phyloP scores from a whole-genome alignment of 2,113 vertebrate species.

The Neolamprologus ventralis region DNA sequence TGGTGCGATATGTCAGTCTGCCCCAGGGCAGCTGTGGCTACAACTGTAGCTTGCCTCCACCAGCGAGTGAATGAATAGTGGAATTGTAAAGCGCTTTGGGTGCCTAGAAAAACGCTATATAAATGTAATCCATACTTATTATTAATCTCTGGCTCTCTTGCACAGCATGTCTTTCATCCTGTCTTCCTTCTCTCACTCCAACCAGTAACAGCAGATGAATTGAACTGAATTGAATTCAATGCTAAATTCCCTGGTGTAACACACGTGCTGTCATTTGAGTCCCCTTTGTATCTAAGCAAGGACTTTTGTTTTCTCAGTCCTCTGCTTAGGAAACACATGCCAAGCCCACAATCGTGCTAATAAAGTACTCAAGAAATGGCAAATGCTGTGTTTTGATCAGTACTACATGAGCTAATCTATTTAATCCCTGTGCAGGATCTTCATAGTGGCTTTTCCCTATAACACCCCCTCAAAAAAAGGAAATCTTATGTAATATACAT shows the following conservation, averaged over 20 bases:
- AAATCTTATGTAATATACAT: neutral
- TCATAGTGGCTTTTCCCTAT: neutral
- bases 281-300: neutral
- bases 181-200: neutral
- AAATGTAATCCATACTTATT: neutral
- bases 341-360: neutral
- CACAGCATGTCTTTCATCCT: neutral
- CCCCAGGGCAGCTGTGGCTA: neutral
- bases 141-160: neutral
- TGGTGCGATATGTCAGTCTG: neutral
- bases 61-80: neutral
- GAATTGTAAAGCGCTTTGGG: neutral
- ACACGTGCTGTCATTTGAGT: neutral
- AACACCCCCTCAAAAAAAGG: neutral
- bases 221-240: neutral
- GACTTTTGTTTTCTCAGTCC: neutral
- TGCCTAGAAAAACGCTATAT: neutral
- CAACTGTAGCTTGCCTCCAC: neutral
- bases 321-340: neutral
- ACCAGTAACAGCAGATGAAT: neutral
- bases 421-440: neutral
- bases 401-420: neutral
- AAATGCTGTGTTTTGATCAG: neutral
- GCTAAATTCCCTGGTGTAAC: neutral
- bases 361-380: neutral